Evolutionary conservation across 35 echinoderm and acorn worm species (phyloP).

Genomic region (Strongylocentrotus purpuratus): DNA sequence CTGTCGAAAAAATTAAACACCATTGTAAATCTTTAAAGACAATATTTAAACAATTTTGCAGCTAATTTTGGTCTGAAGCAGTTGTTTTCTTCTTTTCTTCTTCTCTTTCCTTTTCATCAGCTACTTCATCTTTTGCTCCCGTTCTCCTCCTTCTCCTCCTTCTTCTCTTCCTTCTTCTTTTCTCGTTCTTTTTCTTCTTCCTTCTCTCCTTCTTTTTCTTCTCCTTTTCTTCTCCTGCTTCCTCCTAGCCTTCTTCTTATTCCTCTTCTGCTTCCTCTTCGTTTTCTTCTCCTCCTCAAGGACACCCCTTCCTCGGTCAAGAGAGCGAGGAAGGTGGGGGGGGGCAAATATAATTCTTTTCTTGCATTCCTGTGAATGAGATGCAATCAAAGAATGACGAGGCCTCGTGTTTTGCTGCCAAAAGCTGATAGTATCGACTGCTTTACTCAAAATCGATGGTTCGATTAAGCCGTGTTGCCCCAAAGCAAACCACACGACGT

Average conservation of each 20-base stretch:
- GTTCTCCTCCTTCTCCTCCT: background rate
- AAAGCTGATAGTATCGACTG: background rate
- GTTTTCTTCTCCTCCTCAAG: background rate
- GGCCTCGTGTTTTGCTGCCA: background rate
- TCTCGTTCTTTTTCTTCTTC: slow-evolving; percentile 3
- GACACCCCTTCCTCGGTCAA: background rate
- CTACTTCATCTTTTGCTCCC: background rate
- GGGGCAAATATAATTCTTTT: background rate
- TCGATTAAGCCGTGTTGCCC: background rate
- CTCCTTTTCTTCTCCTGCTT: background rate
- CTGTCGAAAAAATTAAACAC: background rate
- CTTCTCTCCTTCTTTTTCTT: background rate
- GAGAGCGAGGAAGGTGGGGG: background rate
- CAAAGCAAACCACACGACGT: background rate
- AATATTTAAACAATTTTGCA: background rate
- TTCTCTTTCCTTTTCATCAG: background rate
- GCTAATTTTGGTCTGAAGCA: background rate
- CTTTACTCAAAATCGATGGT: background rate
- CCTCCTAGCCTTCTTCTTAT: too few relatives aligned
- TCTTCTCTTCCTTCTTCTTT: background rate
- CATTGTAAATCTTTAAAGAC: background rate
- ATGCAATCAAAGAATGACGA: background rate
- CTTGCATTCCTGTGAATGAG: background rate
- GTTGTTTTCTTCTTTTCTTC: background rate
- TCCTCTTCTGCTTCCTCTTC: background rate